Evolutionary conservation across 2,888 invertebrate genomes (phyloP), one percentile per base, ranked within the genome.

Genomic region (Erynnis tages): DNA sequence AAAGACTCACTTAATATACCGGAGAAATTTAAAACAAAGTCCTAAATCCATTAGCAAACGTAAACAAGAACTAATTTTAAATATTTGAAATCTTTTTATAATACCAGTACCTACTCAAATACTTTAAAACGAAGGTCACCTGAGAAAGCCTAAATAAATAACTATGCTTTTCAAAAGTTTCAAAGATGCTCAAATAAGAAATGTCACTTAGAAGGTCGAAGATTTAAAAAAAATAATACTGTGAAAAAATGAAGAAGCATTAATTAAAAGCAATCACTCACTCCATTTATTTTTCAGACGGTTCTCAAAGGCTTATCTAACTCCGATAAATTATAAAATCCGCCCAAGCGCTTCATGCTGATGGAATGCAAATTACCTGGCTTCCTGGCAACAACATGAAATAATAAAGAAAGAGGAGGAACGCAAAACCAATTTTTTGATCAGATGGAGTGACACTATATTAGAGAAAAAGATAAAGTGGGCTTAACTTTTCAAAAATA

Each of bases 321-420:
- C 45, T 34, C 23, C 45, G 34, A 34, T 45, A 34, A 45, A 45
- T 45, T 45, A 34, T 45, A 45, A 34, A 45, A 45, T 34, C 23
- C 45, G 21, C 34, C 17, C 34, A 45, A 34, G 34, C 17, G 44
- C 23, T 34, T 34, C 16, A 45, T 16, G 34, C 34, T 34, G 45
- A 45, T 45, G 45, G 32, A 34, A 45, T 34, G 34, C 21, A 45
- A 45, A 45, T 45, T n/a, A 32, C 19, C 19, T 19, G 21, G 16
- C n/a, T n/a, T n/a, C n/a, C n/a, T 6, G 17, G 10, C 10, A 41
- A 10, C 17, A 41, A 11, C 8, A 10, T 1, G 41, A 17, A 41
- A 29, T 29, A 17, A 17, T 41, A n/a, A n/a, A n/a, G n/a, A n/a
- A n/a, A n/a, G n/a, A n/a, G n/a, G n/a, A n/a, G n/a, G n/a, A n/a